Conservation (phyloP, 2,797 vertebrate species). For the Ibycter americanus region DNA sequence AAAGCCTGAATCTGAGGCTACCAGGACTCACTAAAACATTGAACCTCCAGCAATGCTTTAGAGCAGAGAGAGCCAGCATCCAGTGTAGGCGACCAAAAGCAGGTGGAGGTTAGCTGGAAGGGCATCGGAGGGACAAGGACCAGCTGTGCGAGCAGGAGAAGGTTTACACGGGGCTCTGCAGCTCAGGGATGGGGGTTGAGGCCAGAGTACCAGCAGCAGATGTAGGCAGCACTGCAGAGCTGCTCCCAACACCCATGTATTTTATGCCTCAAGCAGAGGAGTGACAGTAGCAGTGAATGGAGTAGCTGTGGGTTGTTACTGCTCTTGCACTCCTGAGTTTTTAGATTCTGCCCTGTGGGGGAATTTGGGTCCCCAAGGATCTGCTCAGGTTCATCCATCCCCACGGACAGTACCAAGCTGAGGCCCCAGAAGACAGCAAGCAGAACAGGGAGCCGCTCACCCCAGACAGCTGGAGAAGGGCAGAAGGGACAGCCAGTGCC, state of each 20-base stretch:
- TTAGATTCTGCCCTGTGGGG: too few species aligned
- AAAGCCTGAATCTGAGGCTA: background rate
- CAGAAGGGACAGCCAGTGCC: background rate
- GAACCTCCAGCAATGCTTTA: rapidly evolving
- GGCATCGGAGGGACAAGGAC: background rate
- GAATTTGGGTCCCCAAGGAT: background rate
- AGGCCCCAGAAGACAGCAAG: background rate
- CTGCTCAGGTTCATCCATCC: background rate
- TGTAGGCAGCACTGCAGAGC: background rate
- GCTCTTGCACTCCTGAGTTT: background rate
- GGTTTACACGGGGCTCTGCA: background rate
- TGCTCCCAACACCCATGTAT: background rate
- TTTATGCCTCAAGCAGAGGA: background rate
- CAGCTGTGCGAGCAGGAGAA: background rate
- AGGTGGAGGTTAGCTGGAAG: background rate
- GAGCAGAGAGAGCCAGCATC: too few species aligned
- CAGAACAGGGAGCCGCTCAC: background rate
- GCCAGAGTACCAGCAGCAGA: background rate
- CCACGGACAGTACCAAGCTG: background rate
- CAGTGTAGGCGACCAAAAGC: rapidly evolving
- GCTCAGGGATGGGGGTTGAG: background rate
- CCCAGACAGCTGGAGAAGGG: background rate
- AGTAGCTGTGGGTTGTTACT: background rate
- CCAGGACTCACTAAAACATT: background rate
- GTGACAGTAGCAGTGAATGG: rapidly evolving